Percentiles rank a stretch among this genome's conserved stretches.
Evolutionary conservation across 2,888 invertebrate species (phyloP).

Genomic region (Catocala sponsa): DNA sequence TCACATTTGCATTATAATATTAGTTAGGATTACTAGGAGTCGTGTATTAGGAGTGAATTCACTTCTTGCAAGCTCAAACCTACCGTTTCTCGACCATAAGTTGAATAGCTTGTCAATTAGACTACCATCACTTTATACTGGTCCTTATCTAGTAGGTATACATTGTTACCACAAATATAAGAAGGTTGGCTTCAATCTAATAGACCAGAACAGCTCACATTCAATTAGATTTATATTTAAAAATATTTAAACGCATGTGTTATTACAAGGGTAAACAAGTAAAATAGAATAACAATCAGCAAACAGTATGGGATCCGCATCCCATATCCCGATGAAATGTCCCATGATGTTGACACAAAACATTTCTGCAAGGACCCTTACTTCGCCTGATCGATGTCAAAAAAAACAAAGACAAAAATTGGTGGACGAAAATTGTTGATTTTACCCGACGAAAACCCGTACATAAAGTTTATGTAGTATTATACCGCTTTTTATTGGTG

Average conservation of each 20-base stretch:
- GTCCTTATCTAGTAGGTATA: too few relatives aligned
- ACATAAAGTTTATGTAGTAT: constrained; percentile 8
- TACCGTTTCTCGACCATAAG: too few relatives aligned
- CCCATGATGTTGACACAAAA: constrained; percentile 21
- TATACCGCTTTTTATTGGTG: constrained; percentile 38
- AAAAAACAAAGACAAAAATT: constrained; percentile 38
- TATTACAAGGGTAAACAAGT: constrained; percentile 15
- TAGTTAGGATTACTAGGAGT: too few relatives aligned
- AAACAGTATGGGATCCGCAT: constrained; percentile 13
- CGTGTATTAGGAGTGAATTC: too few relatives aligned
- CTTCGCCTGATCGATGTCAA: constrained; percentile 33
- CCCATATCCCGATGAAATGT: constrained; percentile 21
- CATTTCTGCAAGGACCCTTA: constrained; percentile 19
- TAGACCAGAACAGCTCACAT: background rate
- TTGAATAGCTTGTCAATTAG: too few relatives aligned
- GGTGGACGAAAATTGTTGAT: constrained; percentile 18
- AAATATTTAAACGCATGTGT: constrained; percentile 4
- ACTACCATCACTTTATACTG: too few relatives aligned
- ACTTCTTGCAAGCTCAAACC: too few relatives aligned
- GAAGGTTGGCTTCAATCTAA: too few relatives aligned
- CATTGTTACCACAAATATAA: background rate
- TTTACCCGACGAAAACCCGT: constrained; percentile 6
- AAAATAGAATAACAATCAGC: constrained; percentile 16
- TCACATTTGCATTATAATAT: too few relatives aligned
- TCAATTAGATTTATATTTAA: constrained; percentile 5